Evolutionary conservation across 2,888 invertebrate species (phyloP), one percentile per base, ranked within the genome.

Genomic region (Ganaspis brasiliensis): DNA sequence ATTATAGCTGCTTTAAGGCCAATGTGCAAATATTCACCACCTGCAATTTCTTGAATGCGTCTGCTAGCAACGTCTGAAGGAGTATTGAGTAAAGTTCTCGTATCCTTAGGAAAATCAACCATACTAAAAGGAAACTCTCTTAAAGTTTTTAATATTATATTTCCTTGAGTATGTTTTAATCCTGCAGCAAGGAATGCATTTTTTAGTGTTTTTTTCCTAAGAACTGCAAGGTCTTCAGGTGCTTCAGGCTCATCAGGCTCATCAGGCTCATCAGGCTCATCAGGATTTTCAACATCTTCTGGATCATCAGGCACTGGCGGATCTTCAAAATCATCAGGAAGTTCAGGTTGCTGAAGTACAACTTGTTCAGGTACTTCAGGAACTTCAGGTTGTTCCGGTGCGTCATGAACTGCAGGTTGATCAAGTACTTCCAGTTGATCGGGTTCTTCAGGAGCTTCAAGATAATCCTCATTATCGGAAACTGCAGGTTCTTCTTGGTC

Each of bases 51-150:
- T 63, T 31, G 52, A 52, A 76, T 16, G n/a, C 16, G 49, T 31
- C 26, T 35, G 55, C 72, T 63, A 26, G 40, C 73, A 31, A 52
- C 55, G 12, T 63, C 31, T 14, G 72, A 73, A 6, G 76, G 55
- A 49, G 76, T 76, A 40, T 76, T 63, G 8, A 76, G 63, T 10
- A 63, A n/a, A 59, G 73, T 76, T 49, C 76, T 76, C 8, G 67
- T 14, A 21, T 76, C 72, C 31, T 76, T 72, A 6, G 76, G 72
- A 35, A 76, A 61, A 52, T 19, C 26, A 45, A 61, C 63, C n/a
- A 72, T 37, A 61, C 73, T 63, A n/a, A 73, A 76, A 37, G 76
- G 73, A 63, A 35, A 73, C 6, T 19, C n/a, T 6, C 73, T 52
- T 35, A 76, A 63, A 26, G 76, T 72, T 52, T 72, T 76, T n/a